Evolutionary conservation across 2,888 invertebrate genomes (phyloP), one percentile per base, ranked within the genome.

Genomic region (Metopia argyrocephala): DNA sequence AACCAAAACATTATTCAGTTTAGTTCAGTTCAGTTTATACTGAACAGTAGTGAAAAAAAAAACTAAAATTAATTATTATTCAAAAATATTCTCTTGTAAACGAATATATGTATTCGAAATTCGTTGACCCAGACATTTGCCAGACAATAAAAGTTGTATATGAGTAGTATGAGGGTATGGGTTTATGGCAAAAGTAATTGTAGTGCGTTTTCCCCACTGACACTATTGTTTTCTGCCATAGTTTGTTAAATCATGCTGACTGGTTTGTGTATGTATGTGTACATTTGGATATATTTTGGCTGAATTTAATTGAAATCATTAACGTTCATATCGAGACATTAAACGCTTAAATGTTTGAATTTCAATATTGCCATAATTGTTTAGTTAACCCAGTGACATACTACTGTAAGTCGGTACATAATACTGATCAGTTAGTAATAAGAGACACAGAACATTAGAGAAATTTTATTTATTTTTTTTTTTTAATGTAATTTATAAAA

Each of bases 111-210:
- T 52, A 71, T 56, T 73, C 71, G 28, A 66, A 66, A 57, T 59
- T 28, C 46, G 80, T 76, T 80, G 80, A 81, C 80, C 80, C 76
- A 81, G 80, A 81, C 80, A 78, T 61, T 78, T 54, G 65, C 80
- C 80, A 81, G 80, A 81, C 80, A 80, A 76, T 62, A 59, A 64
- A 71, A 61, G 70, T 48, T 59, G 57, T 28, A 15, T 64, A 18
- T 20, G 2, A 50, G 12, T 31, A n/a, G 27, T 20, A 20, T 59
- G 25, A 54, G 31, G 45, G 25, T 23, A 21, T 50, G 12, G 18
- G 64, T 61, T 18, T 25, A 27, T 54, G 6, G 50, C 56, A 27
- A 23, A 54, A 21, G 18, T 25, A 1, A 27, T 28, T 21, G 2
- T 6, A 31, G 25, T 68, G 21, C 23, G 38, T 70, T 56, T 71